These are phyloP conservation scores for Urosaurus nigricauda DNA, from an alignment of 2,797 vertebrate genomes.

Conservation along the genomic window DNA sequence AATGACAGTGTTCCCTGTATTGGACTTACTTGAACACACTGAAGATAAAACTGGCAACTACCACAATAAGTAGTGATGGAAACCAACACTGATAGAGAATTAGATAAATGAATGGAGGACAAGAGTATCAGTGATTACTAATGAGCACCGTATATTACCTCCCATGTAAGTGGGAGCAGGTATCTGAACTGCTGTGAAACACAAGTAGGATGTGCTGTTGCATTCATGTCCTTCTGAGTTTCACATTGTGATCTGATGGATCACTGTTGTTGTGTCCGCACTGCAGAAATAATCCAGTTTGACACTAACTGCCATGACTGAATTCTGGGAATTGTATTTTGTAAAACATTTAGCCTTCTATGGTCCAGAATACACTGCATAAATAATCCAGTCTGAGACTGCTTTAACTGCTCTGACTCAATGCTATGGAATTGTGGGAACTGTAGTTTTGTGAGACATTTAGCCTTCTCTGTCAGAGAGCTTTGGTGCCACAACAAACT, in stretches of 20 bases:
- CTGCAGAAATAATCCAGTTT: no score
- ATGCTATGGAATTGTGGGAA: no score
- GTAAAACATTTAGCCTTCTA: no score
- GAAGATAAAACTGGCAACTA: conserved; percentile 62
- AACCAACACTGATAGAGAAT: not conserved
- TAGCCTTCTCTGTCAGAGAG: no score
- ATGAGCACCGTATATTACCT: not conserved
- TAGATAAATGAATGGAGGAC: not conserved
- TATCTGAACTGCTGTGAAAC: not conserved
- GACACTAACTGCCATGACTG: no score
- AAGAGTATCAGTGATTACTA: not conserved
- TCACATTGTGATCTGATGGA: no score
- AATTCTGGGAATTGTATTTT: no score
- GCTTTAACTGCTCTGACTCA: no score
- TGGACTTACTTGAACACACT: conserved; percentile 51
- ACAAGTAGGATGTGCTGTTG: not conserved
- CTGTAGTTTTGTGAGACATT: no score
- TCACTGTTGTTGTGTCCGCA: not conserved
- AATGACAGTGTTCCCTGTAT: conserved; percentile 39
- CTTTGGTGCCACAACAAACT: no score
- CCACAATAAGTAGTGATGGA: not conserved
- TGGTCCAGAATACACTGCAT: no score
- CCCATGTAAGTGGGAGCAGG: not conserved
- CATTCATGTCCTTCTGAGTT: not conserved
- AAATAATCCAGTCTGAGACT: no score